Evolutionary conservation across 2,113 vertebrate genomes (phyloP), one percentile per base, ranked within the genome.

Genomic region (Calonectris borealis): DNA sequence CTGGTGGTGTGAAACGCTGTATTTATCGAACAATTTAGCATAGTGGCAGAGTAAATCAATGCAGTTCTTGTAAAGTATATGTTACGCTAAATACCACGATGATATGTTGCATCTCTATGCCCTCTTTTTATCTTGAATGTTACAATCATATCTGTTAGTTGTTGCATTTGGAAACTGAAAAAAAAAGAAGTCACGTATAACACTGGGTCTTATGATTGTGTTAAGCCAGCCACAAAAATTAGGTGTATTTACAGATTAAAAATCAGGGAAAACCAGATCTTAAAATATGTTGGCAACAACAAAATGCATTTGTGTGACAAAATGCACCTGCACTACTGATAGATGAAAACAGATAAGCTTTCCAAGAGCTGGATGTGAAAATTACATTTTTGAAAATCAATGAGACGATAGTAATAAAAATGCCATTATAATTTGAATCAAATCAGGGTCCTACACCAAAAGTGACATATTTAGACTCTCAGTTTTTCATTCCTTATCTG

Each of bases 281-380:
- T 87, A 83, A 94, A 94, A 80, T 83, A 55, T 58, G 38, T 70
- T 46, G 29, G 66, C 46, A 73, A 57, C 62, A 93, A 68, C 88
- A 87, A 95, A 95, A 93, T 77, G 17, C 49, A 16, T 34, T 72
- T 40, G 42, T 95, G 49, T 91, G 94, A 93, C 84, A 90, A 78
- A 87, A 76, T 10, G 6, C 40, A 85, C 55, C 70, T 83, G 75
- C 48, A 42, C 20, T 29, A 68, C 40, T 72, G 21, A 52, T 83
- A 89, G 60, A 64, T 77, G 70, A 71, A 96, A 83, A 51, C 36
- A 89, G 54, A 44, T 71, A 49, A 79, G 16, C 25, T 81, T 88
- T 34, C 16, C 38, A 65, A 89, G 57, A 91, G 36, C 79, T 65
- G 51, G 13, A 55, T 73, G 65, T 62, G 52, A 54, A 89, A 71